Evolutionary conservation across 2,888 invertebrate genomes (phyloP).

Genomic region (Drosophila planitibia): DNA sequence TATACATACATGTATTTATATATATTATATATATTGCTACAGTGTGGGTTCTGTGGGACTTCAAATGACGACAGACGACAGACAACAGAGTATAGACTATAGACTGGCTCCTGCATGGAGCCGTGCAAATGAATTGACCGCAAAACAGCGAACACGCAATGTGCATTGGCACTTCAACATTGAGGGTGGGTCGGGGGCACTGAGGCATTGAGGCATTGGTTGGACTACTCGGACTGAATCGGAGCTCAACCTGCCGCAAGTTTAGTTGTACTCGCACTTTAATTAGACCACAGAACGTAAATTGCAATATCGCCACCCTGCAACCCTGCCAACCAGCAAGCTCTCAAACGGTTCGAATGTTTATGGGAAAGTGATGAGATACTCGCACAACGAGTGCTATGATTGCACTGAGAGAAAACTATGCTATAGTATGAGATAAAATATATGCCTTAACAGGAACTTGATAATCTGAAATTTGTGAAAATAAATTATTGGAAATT

Average conservation of each 20-base stretch:
- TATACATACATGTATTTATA: conserved; percentile 24
- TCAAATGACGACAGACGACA: not conserved
- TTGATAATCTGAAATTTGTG: not conserved
- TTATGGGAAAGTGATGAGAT: conserved; percentile 81
- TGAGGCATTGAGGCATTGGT: not conserved
- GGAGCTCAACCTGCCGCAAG: conserved; percentile 61
- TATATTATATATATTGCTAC: conserved; percentile 35
- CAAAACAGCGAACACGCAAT: conserved; percentile 73
- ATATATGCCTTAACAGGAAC: not conserved
- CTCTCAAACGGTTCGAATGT: conserved; percentile 53
- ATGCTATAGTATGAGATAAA: not conserved
- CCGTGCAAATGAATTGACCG: conserved; percentile 71
- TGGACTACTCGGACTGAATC: conserved; percentile 5
- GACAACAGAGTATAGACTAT: not conserved
- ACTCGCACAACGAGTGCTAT: conserved; percentile 39
- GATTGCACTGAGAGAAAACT: not conserved
- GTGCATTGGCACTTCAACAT: conserved; percentile 50
- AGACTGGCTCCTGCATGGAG: conserved; percentile 28
- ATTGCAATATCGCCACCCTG: conserved; percentile 73
- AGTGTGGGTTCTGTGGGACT: conserved; percentile 42
- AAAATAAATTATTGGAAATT: not conserved
- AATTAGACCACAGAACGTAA: conserved; percentile 81
- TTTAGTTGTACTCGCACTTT: conserved; percentile 78
- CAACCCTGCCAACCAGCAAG: conserved; percentile 18
- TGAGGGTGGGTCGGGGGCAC: not conserved